Conservation (phyloP, 2,888 invertebrate genomes). For the Pasiphila rectangulata region DNA sequence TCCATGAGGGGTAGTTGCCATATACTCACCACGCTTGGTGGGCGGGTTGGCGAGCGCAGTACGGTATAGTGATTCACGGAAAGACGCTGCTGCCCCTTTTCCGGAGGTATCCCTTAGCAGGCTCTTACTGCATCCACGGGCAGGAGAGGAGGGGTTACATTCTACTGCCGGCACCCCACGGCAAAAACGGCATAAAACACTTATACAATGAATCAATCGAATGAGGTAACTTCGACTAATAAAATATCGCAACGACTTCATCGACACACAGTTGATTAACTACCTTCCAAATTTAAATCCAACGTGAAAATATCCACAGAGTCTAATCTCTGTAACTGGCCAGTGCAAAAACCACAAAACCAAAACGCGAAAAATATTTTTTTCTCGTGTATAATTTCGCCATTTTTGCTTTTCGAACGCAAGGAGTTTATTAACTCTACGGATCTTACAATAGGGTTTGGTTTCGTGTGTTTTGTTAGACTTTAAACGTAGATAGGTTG, state of each 20-base stretch:
- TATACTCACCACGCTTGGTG: too few species aligned
- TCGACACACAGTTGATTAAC: background rate
- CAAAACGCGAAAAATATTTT: slow-evolving; percentile 16
- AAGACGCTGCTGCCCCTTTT: too few species aligned
- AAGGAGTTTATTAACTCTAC: background rate
- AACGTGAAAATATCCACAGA: slow-evolving; percentile 13
- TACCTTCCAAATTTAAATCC: slow-evolving; percentile 7
- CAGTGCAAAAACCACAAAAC: slow-evolving; percentile 14
- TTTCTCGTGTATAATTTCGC: slow-evolving; percentile 8
- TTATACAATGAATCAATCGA: background rate
- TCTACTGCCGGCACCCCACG: too few species aligned
- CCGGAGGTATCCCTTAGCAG: too few species aligned
- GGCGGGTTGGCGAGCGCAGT: too few species aligned
- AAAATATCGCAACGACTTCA: slow-evolving; percentile 6
- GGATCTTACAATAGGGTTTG: background rate
- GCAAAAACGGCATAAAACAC: too few species aligned
- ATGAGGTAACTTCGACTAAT: too few species aligned
- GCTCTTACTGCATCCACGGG: too few species aligned
- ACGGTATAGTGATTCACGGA: too few species aligned
- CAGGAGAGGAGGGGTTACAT: too few species aligned
- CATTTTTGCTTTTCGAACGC: background rate
- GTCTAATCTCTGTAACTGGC: slow-evolving; percentile 17
- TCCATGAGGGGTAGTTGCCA: too few species aligned
- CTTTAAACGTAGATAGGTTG: slow-evolving; percentile 10
- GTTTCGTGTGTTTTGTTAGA: background rate